Base-by-base conservation (phyloP, 2,797 vertebrate genomes). In the Oreochromis grahami region DNA sequence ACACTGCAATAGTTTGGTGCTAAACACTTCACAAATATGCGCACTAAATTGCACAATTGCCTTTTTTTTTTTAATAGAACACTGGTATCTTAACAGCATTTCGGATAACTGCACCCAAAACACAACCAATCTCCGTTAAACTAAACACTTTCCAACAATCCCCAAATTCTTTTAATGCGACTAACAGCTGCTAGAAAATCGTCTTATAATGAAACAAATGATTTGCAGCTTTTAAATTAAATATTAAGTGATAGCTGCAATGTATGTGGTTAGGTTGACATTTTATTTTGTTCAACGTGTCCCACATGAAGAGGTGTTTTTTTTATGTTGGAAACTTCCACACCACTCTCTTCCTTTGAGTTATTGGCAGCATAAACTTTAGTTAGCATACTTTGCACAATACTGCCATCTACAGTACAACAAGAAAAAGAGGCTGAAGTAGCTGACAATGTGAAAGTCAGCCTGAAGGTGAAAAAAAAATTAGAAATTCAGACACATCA, bases 371-470 rank as follows among this genome's bases (percentile, higher is more conserved):
- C 4, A 5, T 17, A 26, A 45, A 17, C 24, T 19, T 26, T 8
- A 29, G 24, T 76, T 24, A 2, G 11, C 34, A 17, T 21, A 70
- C 4, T 10, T 51, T 36, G 80, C 50, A 68, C 77, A 84, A 91
- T 55, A 81, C 88, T 88, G 92, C 92, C 92, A 84, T 38, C 92
- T 60, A 84, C 78, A 43, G 93, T 43, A 29, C 21, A 4, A 63
- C 65, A 55, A 29, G 10, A 36, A 53, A 77, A 43, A 32, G 5
- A 41, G 13, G 15, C 0, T 21, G 14, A n/a, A 48, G 9, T 11
- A 19, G 43, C 68, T 48, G 24, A 48, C 41, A 29, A 45, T 72
- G 13, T 4, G 4, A 48, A 29, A 72, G 9, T 72, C 68, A 48
- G 1, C 43, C 68, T 72, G 68, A 17, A 72, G 10, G 15, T 48